Conservation (phyloP, 37 sponge, comb jelly and placozoan genomes). For the Hexactinellida sp. region DNA sequence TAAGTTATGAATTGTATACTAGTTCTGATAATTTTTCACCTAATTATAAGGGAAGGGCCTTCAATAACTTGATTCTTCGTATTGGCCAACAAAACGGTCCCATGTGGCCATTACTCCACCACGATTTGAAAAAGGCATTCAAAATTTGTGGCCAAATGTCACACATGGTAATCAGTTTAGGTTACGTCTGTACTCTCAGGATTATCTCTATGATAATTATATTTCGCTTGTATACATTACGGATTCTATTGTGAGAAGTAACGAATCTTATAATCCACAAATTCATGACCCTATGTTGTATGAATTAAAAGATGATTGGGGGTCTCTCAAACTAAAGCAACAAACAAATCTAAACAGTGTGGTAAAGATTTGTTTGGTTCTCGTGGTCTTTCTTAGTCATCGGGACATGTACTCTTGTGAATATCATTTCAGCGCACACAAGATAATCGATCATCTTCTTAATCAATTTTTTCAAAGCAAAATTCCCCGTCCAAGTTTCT, state of each 20-base stretch:
- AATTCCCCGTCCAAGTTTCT: background rate
- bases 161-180: background rate
- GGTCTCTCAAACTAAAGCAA: background rate
- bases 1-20: background rate
- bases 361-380: conserved; percentile 10
- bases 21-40: background rate
- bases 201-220: too few species aligned
- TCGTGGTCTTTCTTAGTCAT: background rate
- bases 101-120: background rate
- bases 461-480: background rate
- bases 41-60: background rate
- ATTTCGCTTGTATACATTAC: background rate
- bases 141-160: background rate
- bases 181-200: too few species aligned
- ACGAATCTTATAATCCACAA: background rate
- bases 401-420: conserved; percentile 12
- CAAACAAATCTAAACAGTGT: conserved; percentile 3
- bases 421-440: conserved; percentile 17
- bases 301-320: conserved; percentile 6
- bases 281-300: conserved; percentile 10
- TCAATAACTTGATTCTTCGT: background rate
- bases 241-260: background rate
- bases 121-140: background rate
- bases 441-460: background rate
- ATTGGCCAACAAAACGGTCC: conserved; percentile 5